phyloP scores from a whole-genome alignment of 2,113 vertebrate species.

The Sylvia atricapilla region DNA sequence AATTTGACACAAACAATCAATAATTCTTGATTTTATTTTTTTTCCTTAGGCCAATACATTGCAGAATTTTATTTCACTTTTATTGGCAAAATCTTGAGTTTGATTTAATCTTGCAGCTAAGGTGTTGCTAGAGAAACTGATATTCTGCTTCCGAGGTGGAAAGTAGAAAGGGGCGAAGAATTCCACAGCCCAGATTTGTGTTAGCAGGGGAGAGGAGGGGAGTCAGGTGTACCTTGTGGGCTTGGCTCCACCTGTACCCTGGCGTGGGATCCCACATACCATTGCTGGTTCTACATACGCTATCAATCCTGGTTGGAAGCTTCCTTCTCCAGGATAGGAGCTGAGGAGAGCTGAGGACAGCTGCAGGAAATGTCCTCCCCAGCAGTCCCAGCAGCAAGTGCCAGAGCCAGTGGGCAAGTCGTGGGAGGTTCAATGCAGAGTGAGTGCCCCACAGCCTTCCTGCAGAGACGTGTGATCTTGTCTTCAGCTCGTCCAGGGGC shows the following conservation, averaged over 20 bases:
- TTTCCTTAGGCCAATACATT: background rate
- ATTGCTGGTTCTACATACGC: rapidly evolving
- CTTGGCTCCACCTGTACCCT: background rate
- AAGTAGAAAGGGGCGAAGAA: background rate
- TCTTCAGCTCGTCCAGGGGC: background rate
- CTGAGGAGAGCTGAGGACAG: background rate
- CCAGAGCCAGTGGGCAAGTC: background rate
- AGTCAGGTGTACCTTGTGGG: background rate
- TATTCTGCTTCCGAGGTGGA: background rate
- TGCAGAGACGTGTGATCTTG: background rate
- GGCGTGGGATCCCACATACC: background rate
- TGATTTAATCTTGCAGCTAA: background rate
- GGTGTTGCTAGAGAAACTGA: background rate
- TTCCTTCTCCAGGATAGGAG: background rate
- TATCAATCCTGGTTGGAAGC: background rate
- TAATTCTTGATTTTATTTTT: background rate
- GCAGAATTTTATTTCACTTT: background rate
- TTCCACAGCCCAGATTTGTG: background rate
- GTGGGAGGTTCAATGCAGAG: background rate
- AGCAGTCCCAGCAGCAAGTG: background rate
- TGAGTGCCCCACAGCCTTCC: background rate
- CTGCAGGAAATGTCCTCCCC: background rate
- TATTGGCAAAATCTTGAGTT: background rate
- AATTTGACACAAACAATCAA: background rate
- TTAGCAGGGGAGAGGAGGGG: background rate